Evolutionary conservation across 2,113 vertebrate species (phyloP).

Genomic region (Oncorhynchus gorbuscha): DNA sequence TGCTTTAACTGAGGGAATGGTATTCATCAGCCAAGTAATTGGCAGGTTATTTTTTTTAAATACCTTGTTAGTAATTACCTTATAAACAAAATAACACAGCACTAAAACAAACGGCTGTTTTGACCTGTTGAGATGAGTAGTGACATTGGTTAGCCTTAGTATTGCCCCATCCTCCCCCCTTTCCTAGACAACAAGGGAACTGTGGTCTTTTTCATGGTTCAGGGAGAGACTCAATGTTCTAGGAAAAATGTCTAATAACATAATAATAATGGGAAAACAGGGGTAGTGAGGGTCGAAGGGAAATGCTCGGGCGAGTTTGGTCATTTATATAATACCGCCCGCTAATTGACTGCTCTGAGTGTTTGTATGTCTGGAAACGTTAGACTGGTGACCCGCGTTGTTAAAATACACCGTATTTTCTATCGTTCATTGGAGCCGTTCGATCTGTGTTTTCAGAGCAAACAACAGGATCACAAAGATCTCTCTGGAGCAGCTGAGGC

Average conservation of each 20-base stretch:
- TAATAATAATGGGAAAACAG: background rate
- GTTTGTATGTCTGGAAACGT: slow-evolving; percentile 52
- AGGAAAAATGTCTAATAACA: background rate
- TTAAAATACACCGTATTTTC: slow-evolving; percentile 43
- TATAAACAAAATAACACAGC: slow-evolving; percentile 89
- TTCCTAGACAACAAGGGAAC: background rate
- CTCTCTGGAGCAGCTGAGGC: slow-evolving; percentile 76
- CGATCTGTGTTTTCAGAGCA: slow-evolving; percentile 81
- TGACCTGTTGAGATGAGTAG: slow-evolving; percentile 65
- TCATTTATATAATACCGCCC: slow-evolving; percentile 35
- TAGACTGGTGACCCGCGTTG: slow-evolving; percentile 29
- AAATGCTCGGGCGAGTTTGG: slow-evolving; percentile 17
- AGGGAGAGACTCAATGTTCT: background rate
- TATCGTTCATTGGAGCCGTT: slow-evolving; percentile 55
- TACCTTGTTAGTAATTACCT: slow-evolving; percentile 95
- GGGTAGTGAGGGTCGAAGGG: background rate
- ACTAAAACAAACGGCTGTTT: slow-evolving; percentile 70
- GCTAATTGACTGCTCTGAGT: slow-evolving; percentile 46
- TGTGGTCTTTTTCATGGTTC: background rate
- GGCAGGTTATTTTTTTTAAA: slow-evolving; percentile 86
- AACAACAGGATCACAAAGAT: slow-evolving; percentile 86
- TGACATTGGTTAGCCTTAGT: slow-evolving; percentile 53
- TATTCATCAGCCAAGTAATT: slow-evolving; percentile 92
- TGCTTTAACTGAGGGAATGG: slow-evolving; percentile 91
- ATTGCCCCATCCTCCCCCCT: background rate